These are phyloP conservation scores for Leptoteleia sp. DNA, from an alignment of 1,140 invertebrate genomes.

Conservation along the genomic window DNA sequence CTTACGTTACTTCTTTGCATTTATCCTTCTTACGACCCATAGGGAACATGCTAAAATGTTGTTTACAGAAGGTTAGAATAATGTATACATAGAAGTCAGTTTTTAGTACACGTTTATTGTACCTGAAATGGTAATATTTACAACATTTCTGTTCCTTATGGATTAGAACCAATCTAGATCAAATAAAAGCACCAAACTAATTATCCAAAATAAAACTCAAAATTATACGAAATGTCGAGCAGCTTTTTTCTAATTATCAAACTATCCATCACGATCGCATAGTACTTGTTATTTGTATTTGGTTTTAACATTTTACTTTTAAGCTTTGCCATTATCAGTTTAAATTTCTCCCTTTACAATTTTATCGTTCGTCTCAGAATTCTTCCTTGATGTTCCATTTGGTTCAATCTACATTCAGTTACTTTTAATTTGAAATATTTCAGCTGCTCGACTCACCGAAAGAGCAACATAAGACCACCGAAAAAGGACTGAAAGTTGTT, in stretches of 20 bases:
- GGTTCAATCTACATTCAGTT: no score
- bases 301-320: not conserved
- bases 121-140: no score
- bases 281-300: no score
- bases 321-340: no score
- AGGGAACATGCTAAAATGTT: no score
- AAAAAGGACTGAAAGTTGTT: constrained; percentile 99
- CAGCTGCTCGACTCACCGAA: constrained; percentile 90
- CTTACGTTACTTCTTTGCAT: not conserved
- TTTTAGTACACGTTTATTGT: no score
- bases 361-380: no score
- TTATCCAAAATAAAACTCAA: constrained; percentile 37
- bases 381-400: no score
- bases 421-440: constrained; percentile 51
- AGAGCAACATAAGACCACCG: constrained; percentile 95
- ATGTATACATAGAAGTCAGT: no score
- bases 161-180: constrained; percentile 43
- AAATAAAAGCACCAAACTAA: constrained; percentile 54
- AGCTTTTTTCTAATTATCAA: constrained; percentile 60
- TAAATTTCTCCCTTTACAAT: no score
- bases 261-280: constrained; percentile 60
- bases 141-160: constrained; percentile 15
- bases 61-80: no score
- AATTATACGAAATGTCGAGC: constrained; percentile 64
- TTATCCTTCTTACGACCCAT: no score